phyloP scores from a whole-genome alignment of 2,113 vertebrate species.

The Rutilus rutilus region DNA sequence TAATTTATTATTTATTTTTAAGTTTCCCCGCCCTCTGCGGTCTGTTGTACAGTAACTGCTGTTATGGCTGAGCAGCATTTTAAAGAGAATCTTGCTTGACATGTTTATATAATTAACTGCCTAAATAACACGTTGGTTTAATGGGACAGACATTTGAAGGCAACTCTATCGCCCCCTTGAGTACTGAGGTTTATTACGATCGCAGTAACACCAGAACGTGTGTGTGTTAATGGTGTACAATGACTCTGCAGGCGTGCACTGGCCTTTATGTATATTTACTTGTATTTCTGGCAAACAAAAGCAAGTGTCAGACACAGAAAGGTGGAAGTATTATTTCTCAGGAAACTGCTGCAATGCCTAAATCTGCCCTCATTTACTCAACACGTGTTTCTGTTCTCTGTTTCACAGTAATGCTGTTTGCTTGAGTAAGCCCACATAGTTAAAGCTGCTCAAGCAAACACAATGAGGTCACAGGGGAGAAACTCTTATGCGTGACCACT shows the following conservation, averaged over 20 bases:
- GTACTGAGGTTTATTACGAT: neutral
- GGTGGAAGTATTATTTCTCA: constrained; percentile 17
- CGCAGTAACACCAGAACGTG: neutral
- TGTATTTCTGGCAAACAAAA: neutral
- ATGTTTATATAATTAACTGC: neutral
- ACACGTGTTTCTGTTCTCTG: constrained; percentile 64
- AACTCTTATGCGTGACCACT: neutral
- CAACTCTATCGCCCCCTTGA: neutral
- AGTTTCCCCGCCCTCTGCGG: neutral
- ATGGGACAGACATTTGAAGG: neutral
- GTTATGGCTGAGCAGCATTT: neutral
- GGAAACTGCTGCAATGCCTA: constrained; percentile 26
- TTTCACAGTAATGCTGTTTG: constrained; percentile 53
- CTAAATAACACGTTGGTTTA: neutral
- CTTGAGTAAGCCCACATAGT: constrained; percentile 38
- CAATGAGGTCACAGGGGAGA: neutral
- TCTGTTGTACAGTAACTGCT: neutral
- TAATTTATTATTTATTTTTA: no score
- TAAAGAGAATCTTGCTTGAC: neutral
- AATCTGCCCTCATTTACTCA: constrained; percentile 8
- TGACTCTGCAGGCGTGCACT: neutral
- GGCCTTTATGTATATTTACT: neutral
- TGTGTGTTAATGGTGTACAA: neutral
- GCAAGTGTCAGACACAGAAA: neutral
- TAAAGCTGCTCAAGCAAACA: constrained; percentile 48